Evolutionary conservation across 1,140 invertebrate species (phyloP).

Genomic region (Papilio helenus): DNA sequence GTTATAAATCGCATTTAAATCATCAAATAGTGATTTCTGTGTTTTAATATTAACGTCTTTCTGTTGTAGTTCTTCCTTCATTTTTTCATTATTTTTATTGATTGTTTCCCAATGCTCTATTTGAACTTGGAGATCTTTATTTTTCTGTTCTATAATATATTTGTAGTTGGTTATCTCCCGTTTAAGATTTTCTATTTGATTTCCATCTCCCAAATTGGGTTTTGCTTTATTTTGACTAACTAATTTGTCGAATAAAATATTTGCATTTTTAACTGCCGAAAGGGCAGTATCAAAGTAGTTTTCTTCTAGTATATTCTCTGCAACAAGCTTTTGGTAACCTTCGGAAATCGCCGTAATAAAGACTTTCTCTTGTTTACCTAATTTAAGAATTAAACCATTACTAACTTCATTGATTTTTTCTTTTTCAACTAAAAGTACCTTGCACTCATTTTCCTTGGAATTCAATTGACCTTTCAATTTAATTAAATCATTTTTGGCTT

Average conservation of each 20-base stretch:
- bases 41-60: conserved; percentile 51
- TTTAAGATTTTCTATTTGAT: conserved; percentile 47
- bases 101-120: conserved; percentile 46
- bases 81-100: conserved; percentile 46
- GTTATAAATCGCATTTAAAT: conserved; percentile 57
- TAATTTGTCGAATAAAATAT: conserved; percentile 51
- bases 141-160: conserved; percentile 51
- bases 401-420: conserved; percentile 69
- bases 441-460: conserved; percentile 64
- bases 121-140: conserved; percentile 50
- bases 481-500: conserved; percentile 50
- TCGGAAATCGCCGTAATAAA: conserved; percentile 52
- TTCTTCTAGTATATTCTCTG: conserved; percentile 51
- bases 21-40: conserved; percentile 48
- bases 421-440: conserved; percentile 63
- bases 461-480: conserved; percentile 55
- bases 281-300: conserved; percentile 52
- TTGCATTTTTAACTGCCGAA: conserved; percentile 50
- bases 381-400: conserved; percentile 66
- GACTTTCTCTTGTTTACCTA: conserved; percentile 62
- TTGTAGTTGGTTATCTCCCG: conserved; percentile 54
- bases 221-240: conserved; percentile 46
- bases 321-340: conserved; percentile 52
- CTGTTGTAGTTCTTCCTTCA: conserved; percentile 45
- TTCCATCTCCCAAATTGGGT: conserved; percentile 27